Percentiles rank a stretch among this genome's conserved stretches.
Evolutionary conservation across 2,888 invertebrate species (phyloP).

Genomic region (Drosophila algonquin): DNA sequence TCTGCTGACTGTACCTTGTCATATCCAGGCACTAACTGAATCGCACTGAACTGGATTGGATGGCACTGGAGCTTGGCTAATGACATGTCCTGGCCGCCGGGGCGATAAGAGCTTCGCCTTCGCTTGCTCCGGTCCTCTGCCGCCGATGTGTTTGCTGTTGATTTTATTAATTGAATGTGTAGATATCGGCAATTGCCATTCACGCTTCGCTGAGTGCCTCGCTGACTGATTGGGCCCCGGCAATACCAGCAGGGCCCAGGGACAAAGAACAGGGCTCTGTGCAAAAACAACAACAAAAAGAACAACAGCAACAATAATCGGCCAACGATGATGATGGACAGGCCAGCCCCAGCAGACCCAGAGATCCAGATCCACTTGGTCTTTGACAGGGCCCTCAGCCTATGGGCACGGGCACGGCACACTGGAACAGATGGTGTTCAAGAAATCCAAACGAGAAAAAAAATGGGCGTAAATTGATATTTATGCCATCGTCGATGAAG

Average conservation of each 20-base stretch:
- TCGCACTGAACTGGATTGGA: background rate
- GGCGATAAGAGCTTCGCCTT: conserved; percentile 42
- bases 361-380: conserved; percentile 26
- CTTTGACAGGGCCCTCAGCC: conserved; percentile 28
- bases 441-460: conserved; percentile 36
- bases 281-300: conserved; percentile 14
- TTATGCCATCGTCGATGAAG: conserved; percentile 44
- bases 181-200: conserved; percentile 75
- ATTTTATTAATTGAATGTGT: conserved; percentile 77
- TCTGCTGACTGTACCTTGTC: conserved; percentile 37
- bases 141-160: conserved; percentile 46
- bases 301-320: conserved; percentile 19
- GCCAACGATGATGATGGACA: conserved; percentile 59
- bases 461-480: conserved; percentile 58
- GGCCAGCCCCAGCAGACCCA: conserved; percentile 19
- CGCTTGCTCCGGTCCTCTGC: background rate
- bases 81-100: conserved; percentile 37
- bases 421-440: conserved; percentile 62
- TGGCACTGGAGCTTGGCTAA: conserved; percentile 16
- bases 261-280: conserved; percentile 4
- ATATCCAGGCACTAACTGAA: conserved; percentile 55
- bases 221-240: conserved; percentile 68
- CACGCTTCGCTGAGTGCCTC: conserved; percentile 73
- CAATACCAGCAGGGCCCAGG: conserved; percentile 1
- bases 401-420: conserved; percentile 43